phyloP scores from a whole-genome alignment of 37 sponge, comb jelly and placozoan species.

The Oscarella lobularis region DNA sequence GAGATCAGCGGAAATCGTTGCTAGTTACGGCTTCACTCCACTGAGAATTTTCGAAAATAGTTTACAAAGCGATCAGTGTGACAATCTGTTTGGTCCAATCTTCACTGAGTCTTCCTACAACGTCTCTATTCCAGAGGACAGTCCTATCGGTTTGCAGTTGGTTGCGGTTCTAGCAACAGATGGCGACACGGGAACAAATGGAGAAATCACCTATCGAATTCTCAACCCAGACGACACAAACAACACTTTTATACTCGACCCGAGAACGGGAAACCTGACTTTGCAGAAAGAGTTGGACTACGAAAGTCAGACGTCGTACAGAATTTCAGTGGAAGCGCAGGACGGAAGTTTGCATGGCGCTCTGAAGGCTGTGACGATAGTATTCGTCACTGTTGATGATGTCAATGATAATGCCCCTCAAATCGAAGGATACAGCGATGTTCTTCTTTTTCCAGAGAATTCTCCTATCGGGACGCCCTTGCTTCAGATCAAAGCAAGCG shows the following conservation, averaged over 20 bases:
- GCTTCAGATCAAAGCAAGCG: conserved; percentile 18
- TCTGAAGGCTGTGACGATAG: background rate
- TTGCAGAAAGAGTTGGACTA: background rate
- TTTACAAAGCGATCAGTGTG: background rate
- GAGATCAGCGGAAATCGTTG: too few relatives aligned
- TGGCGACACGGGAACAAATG: conserved; percentile 34
- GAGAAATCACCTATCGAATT: conserved; percentile 10
- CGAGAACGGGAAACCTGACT: background rate
- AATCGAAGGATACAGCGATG: background rate
- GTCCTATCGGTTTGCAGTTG: background rate
- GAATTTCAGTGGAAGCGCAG: background rate
- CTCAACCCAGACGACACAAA: background rate
- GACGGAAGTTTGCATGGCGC: background rate
- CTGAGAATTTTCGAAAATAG: background rate
- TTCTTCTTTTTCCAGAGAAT: background rate
- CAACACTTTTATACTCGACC: background rate
- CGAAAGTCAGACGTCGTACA: background rate
- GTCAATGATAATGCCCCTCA: conserved; percentile 3
- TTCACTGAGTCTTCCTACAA: background rate
- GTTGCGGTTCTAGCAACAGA: conserved; percentile 9
- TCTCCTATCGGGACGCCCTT: conserved; percentile 19
- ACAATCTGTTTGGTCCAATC: background rate
- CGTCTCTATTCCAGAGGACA: conserved; percentile 5
- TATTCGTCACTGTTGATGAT: background rate
- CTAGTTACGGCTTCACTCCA: background rate